Evolutionary conservation across 2,113 vertebrate species (phyloP).

Genomic region (Piaya cayana): DNA sequence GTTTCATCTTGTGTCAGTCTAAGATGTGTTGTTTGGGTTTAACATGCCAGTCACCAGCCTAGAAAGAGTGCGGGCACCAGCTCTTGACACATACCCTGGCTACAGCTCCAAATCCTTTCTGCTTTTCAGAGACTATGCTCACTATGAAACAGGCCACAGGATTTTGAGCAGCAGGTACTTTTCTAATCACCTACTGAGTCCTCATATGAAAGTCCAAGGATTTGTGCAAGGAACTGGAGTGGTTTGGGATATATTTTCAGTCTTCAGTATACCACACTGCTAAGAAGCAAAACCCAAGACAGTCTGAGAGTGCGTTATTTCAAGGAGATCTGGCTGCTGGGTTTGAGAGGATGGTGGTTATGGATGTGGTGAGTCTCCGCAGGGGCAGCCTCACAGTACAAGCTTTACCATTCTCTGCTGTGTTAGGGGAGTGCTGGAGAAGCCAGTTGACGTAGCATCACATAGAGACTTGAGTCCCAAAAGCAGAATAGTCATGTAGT

Average conservation of each 20-base stretch:
- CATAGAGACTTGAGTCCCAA: neutral
- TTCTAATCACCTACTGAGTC: neutral
- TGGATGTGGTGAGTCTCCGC: neutral
- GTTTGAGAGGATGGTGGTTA: neutral
- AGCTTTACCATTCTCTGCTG: neutral
- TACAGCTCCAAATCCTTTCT: neutral
- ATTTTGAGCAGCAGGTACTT: neutral
- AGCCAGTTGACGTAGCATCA: neutral
- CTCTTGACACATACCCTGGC: neutral
- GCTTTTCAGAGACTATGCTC: neutral
- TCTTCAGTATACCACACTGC: neutral
- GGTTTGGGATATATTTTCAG: neutral
- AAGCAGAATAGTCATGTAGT: neutral
- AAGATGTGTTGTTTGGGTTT: slow-evolving; percentile 46
- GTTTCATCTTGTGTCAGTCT: slow-evolving; percentile 52
- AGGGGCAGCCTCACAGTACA: too few species aligned
- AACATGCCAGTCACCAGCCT: slow-evolving; percentile 27
- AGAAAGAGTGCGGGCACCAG: slow-evolving; percentile 9
- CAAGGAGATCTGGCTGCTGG: neutral
- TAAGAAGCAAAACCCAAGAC: neutral
- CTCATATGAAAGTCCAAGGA: rapidly evolving
- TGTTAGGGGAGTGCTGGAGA: neutral
- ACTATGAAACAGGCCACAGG: neutral
- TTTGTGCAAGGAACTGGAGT: neutral
- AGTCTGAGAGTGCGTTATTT: neutral